These are phyloP conservation scores for Tetragnatha versicolor DNA, from an alignment of 1,140 invertebrate genomes.

Conservation along the genomic window DNA sequence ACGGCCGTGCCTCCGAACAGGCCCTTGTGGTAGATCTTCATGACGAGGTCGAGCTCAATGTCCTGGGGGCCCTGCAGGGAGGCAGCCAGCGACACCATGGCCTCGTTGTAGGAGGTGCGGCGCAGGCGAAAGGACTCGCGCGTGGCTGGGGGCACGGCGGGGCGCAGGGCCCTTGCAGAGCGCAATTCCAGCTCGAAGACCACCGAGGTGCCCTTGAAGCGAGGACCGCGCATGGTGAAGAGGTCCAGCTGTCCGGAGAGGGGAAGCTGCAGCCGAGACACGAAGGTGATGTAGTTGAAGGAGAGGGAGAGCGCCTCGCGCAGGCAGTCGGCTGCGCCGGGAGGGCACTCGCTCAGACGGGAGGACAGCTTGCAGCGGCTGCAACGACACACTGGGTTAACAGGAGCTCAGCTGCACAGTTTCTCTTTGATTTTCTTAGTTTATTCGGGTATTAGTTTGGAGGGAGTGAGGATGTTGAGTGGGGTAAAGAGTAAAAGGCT, in stretches of 20 bases:
- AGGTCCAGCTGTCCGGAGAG: conserved; percentile 74
- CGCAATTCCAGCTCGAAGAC: conserved; percentile 79
- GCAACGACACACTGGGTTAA: conserved; percentile 60
- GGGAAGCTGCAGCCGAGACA: conserved; percentile 81
- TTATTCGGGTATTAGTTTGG: too few species aligned
- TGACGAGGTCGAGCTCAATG: conserved; percentile 82
- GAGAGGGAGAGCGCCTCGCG: conserved; percentile 82
- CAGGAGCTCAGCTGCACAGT: background rate
- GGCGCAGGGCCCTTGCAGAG: conserved; percentile 70
- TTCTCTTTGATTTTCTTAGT: too few species aligned
- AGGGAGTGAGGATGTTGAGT: too few species aligned
- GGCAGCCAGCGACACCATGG: conserved; percentile 75
- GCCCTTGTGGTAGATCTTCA: conserved; percentile 80
- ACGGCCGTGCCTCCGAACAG: conserved; percentile 79
- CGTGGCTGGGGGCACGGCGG: conserved; percentile 70
- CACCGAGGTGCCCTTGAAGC: conserved; percentile 72
- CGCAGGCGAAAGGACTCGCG: conserved; percentile 73
- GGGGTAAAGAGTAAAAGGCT: too few species aligned
- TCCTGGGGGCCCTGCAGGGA: conserved; percentile 85
- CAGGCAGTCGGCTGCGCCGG: conserved; percentile 75
- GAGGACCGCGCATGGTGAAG: conserved; percentile 82
- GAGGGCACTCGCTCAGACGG: conserved; percentile 73
- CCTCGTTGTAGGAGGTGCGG: conserved; percentile 70
- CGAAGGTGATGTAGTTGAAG: conserved; percentile 90
- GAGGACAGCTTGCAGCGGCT: conserved; percentile 81